Evolutionary conservation across 1,140 invertebrate species (phyloP).

Genomic region (Microplitis demolitor): DNA sequence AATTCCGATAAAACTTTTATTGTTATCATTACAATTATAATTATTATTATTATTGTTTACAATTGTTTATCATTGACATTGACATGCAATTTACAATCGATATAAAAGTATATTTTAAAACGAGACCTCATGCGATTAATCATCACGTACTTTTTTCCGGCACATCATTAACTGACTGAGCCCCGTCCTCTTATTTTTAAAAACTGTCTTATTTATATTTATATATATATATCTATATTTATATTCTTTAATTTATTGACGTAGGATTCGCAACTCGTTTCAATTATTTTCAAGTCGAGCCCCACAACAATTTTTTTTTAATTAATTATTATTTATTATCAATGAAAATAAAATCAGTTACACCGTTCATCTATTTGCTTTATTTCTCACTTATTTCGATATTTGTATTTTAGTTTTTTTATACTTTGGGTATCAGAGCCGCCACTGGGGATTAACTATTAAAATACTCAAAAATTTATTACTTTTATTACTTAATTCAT

Average conservation of each 20-base stretch:
- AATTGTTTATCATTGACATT: slow-evolving; percentile 15
- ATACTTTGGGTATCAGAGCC: slow-evolving; percentile 52
- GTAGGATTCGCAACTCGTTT: slow-evolving; percentile 22
- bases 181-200: slow-evolving; percentile 19
- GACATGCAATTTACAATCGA: not conserved
- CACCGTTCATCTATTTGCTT: slow-evolving; percentile 42
- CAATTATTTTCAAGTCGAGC: slow-evolving; percentile 26
- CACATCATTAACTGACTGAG: not conserved
- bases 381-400: slow-evolving; percentile 28
- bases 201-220: slow-evolving; percentile 24
- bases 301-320: slow-evolving; percentile 33
- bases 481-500: slow-evolving; percentile 22
- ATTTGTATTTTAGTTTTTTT: slow-evolving; percentile 31
- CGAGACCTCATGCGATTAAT: not conserved
- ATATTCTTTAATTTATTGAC: not conserved
- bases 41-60: not conserved
- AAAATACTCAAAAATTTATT: slow-evolving; percentile 40
- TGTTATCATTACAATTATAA: not conserved
- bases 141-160: not conserved
- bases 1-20: not conserved
- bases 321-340: slow-evolving; percentile 45
- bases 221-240: not conserved
- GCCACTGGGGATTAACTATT: slow-evolving; percentile 38
- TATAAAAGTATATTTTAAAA: not conserved
- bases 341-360: slow-evolving; percentile 55